phyloP scores from a whole-genome alignment of 37 sponge, comb jelly and placozoan species.

The Dysidea cf. avara region DNA sequence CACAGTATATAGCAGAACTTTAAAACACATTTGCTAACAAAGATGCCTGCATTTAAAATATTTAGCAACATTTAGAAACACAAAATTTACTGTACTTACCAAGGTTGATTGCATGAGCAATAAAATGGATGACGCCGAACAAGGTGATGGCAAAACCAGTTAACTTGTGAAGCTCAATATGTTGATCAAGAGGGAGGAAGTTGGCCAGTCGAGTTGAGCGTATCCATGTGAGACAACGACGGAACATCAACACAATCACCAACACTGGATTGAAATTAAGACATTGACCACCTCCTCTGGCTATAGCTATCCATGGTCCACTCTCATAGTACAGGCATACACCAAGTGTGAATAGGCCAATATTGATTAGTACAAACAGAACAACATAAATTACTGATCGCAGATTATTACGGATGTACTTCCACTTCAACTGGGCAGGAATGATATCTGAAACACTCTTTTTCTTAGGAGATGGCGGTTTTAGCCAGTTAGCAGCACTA shows the following conservation, averaged over 20 bases:
- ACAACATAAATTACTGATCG: slow-evolving; percentile 35
- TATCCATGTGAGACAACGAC: slow-evolving; percentile 64
- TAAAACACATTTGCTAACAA: neutral
- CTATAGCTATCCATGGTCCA: slow-evolving; percentile 46
- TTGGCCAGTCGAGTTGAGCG: slow-evolving; percentile 59
- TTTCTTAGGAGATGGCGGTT: slow-evolving; percentile 44
- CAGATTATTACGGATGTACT: slow-evolving; percentile 69
- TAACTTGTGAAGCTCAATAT: slow-evolving; percentile 85
- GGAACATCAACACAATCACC: slow-evolving; percentile 72
- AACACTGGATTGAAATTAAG: slow-evolving; percentile 72
- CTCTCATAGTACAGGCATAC: slow-evolving; percentile 12
- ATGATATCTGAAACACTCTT: slow-evolving; percentile 3
- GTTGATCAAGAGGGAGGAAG: slow-evolving; percentile 80
- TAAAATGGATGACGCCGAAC: slow-evolving; percentile 49
- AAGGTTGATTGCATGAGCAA: slow-evolving; percentile 64
- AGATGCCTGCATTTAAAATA: no score
- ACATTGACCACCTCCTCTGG: slow-evolving; percentile 80
- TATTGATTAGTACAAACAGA: slow-evolving; percentile 40
- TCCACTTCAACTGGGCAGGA: slow-evolving; percentile 56
- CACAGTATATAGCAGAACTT: neutral
- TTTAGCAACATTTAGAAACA: slow-evolving; percentile 4
- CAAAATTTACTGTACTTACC: slow-evolving; percentile 43
- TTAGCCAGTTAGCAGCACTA: slow-evolving; percentile 88
- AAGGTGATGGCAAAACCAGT: slow-evolving; percentile 60
- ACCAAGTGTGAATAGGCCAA: slow-evolving; percentile 24